Conservation (phyloP, 2,113 vertebrate species). For the Micromys minutus region DNA sequence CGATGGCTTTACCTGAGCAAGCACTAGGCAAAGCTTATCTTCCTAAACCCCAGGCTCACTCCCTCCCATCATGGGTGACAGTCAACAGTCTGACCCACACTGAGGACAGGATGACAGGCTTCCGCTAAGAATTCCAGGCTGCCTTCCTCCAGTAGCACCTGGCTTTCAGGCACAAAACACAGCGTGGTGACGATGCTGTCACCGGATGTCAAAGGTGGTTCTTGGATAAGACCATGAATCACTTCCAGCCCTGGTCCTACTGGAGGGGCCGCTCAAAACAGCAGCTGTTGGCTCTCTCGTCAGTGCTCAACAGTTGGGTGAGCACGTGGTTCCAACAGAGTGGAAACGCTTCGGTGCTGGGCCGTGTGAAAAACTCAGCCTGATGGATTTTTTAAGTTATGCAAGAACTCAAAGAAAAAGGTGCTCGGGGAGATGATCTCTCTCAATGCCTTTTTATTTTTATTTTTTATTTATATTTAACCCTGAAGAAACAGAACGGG, state of each 20-base stretch:
- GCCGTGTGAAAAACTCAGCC: background rate
- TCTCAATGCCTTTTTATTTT: background rate
- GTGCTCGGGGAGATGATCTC: too few species aligned
- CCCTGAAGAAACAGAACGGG: background rate
- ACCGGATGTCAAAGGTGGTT: background rate
- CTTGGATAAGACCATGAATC: background rate
- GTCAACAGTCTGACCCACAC: background rate
- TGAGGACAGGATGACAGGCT: rapidly evolving
- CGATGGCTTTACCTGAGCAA: background rate
- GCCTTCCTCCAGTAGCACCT: background rate
- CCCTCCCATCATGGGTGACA: rapidly evolving
- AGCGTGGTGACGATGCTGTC: rapidly evolving
- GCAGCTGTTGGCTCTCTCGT: background rate
- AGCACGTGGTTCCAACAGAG: too few species aligned
- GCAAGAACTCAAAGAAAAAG: background rate
- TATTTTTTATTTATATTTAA: too few species aligned
- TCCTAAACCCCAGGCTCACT: background rate
- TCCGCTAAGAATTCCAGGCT: background rate
- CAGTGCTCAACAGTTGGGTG: rapidly evolving
- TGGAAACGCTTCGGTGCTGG: background rate
- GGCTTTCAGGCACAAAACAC: background rate
- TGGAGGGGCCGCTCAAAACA: background rate
- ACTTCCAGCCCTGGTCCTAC: rapidly evolving
- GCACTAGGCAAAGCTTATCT: background rate
- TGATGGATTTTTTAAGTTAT: background rate